Evolutionary conservation across 2,888 invertebrate species (phyloP).

Genomic region (Phengaris alcon): DNA sequence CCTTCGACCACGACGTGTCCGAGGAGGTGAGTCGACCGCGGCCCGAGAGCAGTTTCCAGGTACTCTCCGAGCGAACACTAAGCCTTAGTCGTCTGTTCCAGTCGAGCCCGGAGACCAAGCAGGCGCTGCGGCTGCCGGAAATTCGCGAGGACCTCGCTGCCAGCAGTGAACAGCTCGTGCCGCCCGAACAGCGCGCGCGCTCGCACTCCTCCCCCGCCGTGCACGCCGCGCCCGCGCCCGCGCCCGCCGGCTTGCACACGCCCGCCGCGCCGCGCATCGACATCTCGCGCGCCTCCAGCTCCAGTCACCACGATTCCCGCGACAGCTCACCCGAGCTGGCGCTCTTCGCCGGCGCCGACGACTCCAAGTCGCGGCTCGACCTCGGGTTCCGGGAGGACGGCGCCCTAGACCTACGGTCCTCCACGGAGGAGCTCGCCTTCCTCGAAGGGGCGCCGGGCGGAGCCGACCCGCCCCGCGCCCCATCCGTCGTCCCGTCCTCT

Average conservation of each 20-base stretch:
- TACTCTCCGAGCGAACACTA: neutral
- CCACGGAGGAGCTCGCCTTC: constrained; percentile 92
- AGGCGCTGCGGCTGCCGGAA: constrained; percentile 76
- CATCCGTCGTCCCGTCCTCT: constrained; percentile 51
- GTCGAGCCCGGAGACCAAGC: constrained; percentile 81
- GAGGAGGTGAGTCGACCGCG: constrained; percentile 80
- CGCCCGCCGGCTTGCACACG: constrained; percentile 63
- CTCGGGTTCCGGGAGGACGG: constrained; percentile 86
- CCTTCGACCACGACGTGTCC: constrained; percentile 91
- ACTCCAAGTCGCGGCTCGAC: constrained; percentile 56
- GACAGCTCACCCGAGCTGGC: constrained; percentile 92
- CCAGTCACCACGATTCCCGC: constrained; percentile 91
- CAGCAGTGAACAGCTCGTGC: constrained; percentile 46
- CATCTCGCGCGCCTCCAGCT: constrained; percentile 92
- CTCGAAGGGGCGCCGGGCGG: constrained; percentile 78
- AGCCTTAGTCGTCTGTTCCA: constrained; percentile 46
- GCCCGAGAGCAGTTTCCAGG: neutral
- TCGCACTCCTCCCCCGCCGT: constrained; percentile 65
- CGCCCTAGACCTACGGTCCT: constrained; percentile 90
- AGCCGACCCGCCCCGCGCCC: constrained; percentile 64
- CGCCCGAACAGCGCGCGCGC: constrained; percentile 64
- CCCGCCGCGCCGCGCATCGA: constrained; percentile 91
- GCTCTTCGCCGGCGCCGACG: constrained; percentile 81
- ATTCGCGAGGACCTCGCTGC: constrained; percentile 71
- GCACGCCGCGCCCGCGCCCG: constrained; percentile 35